Evolutionary conservation across 92 coral and sea anemone genomes (phyloP), one percentile per base, ranked within the genome.

Genomic region (Bergia sp.): DNA sequence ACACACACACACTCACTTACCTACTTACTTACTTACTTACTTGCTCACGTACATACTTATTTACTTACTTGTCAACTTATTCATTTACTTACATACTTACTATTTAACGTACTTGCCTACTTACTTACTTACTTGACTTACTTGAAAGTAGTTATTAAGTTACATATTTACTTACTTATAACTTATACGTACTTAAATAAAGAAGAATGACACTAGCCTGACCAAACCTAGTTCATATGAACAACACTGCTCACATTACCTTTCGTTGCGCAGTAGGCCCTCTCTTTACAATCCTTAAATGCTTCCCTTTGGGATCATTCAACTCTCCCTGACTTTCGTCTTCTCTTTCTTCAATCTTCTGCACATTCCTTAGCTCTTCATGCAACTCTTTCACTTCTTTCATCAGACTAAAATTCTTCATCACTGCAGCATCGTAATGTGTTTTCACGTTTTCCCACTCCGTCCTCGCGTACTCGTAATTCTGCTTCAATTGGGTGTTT

Each of bases 371-470:
- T 16, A 81, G 53, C 37, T 81, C 85, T 61, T 81, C 74, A 58
- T 81, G 39, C 50, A 81, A 21, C 5, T 81, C 49, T 7, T 61
- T 61, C 4, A 20, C 38, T 61, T 61, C 74, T 40, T 55, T 23
- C 53, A 61, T 57, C 37, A 81, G 73, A 39, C 7, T 57, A 41
- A 57, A 37, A 40, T 61, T 57, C 37, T 81, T 61, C 71, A 12
- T 21, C 7, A 61, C 85, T 18, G 49, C 38, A 1, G 5, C 4
- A 4, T 81, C 85, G 23, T 57, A 81, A 11, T 58, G 37, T 58
- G 37, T 55, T 81, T 81, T 81, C 37, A 81, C 55, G 49, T 38
- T 57, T 81, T 81, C 73, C 85, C 47, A 61, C 16, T 81, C 85
- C 37, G 36, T 39, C 36, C 7, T 40, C 5, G 85, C 85, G 36